Base-by-base conservation (phyloP, 1,140 invertebrate species). In the Subanguina moxae region DNA sequence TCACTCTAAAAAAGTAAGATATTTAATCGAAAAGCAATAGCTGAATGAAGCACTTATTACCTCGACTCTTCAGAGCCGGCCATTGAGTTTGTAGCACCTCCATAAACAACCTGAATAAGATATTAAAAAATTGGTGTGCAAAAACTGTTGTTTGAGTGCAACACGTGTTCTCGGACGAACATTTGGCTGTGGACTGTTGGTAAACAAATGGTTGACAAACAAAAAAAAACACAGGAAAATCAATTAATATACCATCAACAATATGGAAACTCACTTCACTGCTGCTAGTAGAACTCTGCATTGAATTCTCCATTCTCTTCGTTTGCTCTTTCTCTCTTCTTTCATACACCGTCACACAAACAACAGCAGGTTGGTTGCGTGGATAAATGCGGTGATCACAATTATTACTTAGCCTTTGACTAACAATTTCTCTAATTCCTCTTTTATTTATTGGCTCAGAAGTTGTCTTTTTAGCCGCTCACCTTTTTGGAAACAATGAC, bases 81-180 rank as follows among this genome's bases (percentile, higher is more conserved):
- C 13, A 70, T 67, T 21, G 68, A 70, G 32, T 62, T 64, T 19
- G 71, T 38, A 38, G 32, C 32, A 19, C 73, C 77, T 17, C 80
- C 80, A 75, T 82, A 82, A n/a, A 82, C 80, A 11, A 83, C 67
- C 81, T 82, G 67, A 63, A 52, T 7, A 52, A 52, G 17, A 7
- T 25, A 52, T 52, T 15, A 52, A 52, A 7, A 52, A 52, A 7
- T 19, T 25, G 3, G 3, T 25, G 15, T 25, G 3, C 3, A 21
- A 52, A 52, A 21, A 5, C 3, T 21, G 1, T 52, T 52, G 48
- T 52, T 52, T 52, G n/a, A 19, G 48, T 52, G 48, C n/a, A 21
- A 21, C 3, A 52, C 3, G 17, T 8, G 15, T 52, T 25, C 48
- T 19, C n/a, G 15, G 48, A 52, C 48, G 3, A 52, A 52, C 3